Evolutionary conservation across 2,888 invertebrate genomes (phyloP).

Genomic region (Syrphus vitripennis): DNA sequence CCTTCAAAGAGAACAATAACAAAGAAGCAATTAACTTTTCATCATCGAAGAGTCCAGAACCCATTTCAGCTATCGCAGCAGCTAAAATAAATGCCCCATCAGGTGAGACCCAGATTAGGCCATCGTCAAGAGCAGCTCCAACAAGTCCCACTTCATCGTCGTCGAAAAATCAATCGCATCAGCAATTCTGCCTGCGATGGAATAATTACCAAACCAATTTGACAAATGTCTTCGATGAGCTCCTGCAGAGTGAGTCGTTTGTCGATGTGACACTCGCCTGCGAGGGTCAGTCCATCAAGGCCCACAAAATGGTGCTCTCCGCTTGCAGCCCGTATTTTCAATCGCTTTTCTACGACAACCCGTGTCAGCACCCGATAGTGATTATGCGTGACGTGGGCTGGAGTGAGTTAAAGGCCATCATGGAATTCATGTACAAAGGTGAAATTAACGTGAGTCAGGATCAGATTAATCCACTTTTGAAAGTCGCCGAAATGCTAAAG

Average conservation of each 20-base stretch:
- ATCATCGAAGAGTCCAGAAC: conserved; percentile 30
- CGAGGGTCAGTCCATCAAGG: conserved; percentile 94
- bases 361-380: conserved; percentile 95
- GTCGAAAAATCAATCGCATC: conserved; percentile 46
- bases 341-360: conserved; percentile 94
- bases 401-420: conserved; percentile 93
- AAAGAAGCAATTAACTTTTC: conserved; percentile 54
- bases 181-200: conserved; percentile 94
- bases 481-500: conserved; percentile 93
- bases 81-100: conserved; percentile 37
- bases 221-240: conserved; percentile 90
- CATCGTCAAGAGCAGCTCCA: conserved; percentile 36
- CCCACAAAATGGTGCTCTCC: conserved; percentile 95
- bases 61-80: not conserved
- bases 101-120: conserved; percentile 39
- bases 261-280: conserved; percentile 96
- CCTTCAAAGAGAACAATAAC: conserved; percentile 41
- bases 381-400: conserved; percentile 95
- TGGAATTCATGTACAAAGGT: conserved; percentile 97
- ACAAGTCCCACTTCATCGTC: conserved; percentile 22
- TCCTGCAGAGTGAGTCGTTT: conserved; percentile 93
- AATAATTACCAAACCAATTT: conserved; percentile 96
- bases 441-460: conserved; percentile 97
- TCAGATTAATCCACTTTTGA: conserved; percentile 92
- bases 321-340: conserved; percentile 97